Conservation (phyloP, 2,797 vertebrate genomes). For the Rallus crepitans region DNA sequence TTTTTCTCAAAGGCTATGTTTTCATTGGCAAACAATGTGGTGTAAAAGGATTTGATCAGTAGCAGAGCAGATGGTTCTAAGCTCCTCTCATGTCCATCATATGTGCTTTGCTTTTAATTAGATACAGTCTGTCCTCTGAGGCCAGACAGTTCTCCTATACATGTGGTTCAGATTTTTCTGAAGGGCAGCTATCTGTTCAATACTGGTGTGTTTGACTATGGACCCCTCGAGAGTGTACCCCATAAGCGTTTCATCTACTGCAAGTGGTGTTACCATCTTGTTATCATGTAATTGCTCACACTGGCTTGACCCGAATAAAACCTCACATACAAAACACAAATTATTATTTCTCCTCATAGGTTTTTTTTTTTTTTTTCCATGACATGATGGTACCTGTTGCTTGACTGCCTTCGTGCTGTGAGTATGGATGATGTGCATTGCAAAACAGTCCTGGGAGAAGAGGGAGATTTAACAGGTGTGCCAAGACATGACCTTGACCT, state of each 20-base stretch:
- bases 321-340: background rate
- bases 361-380: background rate
- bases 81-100: constrained; percentile 21
- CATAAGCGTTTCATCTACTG: background rate
- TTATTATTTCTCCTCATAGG: background rate
- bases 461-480: background rate
- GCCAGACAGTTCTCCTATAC: background rate
- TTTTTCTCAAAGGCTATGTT: background rate
- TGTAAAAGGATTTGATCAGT: constrained; percentile 33
- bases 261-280: background rate
- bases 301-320: background rate
- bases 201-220: background rate
- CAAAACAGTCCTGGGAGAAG: background rate
- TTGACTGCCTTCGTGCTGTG: background rate
- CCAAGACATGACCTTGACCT: background rate
- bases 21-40: background rate
- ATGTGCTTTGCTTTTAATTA: constrained; percentile 45
- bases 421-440: background rate
- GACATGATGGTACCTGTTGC: background rate
- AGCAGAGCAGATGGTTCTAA: constrained; percentile 26
- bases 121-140: background rate
- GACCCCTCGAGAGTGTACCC: background rate
- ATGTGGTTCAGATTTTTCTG: background rate
- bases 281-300: background rate
- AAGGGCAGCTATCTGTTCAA: background rate